Percentiles rank a stretch among this genome's conserved stretches.
Evolutionary conservation across 1,140 invertebrate genomes (phyloP).

Genomic region (Mycetomoellerius zeteki): DNA sequence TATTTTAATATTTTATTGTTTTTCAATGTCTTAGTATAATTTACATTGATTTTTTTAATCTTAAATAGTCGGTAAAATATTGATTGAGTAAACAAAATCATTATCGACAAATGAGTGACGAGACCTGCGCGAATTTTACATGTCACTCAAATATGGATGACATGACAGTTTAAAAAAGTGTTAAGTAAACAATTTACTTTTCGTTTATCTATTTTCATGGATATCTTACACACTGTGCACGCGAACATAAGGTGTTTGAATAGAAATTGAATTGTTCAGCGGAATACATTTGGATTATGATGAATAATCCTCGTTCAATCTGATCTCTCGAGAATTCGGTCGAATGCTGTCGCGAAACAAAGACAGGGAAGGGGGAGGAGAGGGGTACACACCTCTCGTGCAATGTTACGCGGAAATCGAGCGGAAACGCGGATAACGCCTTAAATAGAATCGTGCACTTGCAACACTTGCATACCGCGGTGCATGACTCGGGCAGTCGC

Average conservation of each 20-base stretch:
- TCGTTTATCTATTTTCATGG: not conserved
- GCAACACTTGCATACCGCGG: slow-evolving; percentile 8
- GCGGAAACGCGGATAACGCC: slow-evolving; percentile 41
- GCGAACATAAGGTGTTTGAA: not conserved
- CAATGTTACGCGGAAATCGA: slow-evolving; percentile 51
- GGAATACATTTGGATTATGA: not conserved
- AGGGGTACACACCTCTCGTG: not conserved
- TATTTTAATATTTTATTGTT: too few species aligned
- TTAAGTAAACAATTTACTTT: not conserved
- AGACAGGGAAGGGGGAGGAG: not conserved
- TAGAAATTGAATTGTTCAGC: not conserved
- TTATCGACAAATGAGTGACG: too few species aligned
- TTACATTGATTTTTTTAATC: too few species aligned
- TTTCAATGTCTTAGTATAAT: too few species aligned
- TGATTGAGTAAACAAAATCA: too few species aligned
- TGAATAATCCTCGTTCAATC: not conserved
- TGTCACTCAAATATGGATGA: too few species aligned
- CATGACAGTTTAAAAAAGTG: too few species aligned
- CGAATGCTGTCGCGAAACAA: not conserved
- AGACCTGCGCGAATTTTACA: too few species aligned
- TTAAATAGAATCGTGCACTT: slow-evolving; percentile 31
- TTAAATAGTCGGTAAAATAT: too few species aligned
- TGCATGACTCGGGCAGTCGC: slow-evolving; percentile 18
- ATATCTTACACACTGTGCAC: not conserved
- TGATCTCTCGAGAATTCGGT: not conserved